phyloP scores from a whole-genome alignment of 64 coral and sea anemone genomes.

The Montipora efflorescens region DNA sequence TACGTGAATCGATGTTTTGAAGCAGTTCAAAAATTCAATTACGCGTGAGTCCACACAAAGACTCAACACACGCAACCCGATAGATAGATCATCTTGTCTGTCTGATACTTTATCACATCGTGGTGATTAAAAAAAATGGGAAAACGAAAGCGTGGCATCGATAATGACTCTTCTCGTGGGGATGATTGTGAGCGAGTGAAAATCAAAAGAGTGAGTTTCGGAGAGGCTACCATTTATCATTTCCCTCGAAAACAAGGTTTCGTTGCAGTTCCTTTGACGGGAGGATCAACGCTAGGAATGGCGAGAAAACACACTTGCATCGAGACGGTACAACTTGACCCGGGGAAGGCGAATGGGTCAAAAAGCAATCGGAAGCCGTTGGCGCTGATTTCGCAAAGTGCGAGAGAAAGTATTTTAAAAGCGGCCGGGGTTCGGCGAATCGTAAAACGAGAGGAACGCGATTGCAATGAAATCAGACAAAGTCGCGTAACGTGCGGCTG shows the following conservation, averaged over 20 bases:
- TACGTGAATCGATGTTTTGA: too few relatives aligned
- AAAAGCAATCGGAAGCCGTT: slow-evolving; percentile 50
- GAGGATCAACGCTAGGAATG: slow-evolving; percentile 88
- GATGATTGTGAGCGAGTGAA: slow-evolving; percentile 68
- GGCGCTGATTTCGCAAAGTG: slow-evolving; percentile 74
- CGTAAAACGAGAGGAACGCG: slow-evolving; percentile 80
- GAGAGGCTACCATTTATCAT: slow-evolving; percentile 79
- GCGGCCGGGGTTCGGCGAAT: slow-evolving; percentile 83
- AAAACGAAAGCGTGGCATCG: slow-evolving; percentile 69
- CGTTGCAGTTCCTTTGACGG: slow-evolving; percentile 87
- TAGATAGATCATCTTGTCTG: background rate
- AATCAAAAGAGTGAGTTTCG: slow-evolving; percentile 78
- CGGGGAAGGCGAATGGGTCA: slow-evolving; percentile 17
- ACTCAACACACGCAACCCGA: too few relatives aligned
- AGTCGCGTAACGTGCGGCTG: slow-evolving; percentile 52
- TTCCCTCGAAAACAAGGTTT: slow-evolving; percentile 87
- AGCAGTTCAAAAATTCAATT: too few relatives aligned
- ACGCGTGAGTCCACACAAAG: too few relatives aligned
- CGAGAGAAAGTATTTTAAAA: slow-evolving; percentile 71
- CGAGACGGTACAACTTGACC: slow-evolving; percentile 50
- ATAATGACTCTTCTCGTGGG: slow-evolving; percentile 39
- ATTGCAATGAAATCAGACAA: slow-evolving; percentile 82
- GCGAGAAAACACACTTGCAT: slow-evolving; percentile 80
- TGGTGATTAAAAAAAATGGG: slow-evolving; percentile 29
- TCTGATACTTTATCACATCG: background rate